Evolutionary conservation across 2,888 invertebrate species (phyloP).

Genomic region (Anorthoa munda): DNA sequence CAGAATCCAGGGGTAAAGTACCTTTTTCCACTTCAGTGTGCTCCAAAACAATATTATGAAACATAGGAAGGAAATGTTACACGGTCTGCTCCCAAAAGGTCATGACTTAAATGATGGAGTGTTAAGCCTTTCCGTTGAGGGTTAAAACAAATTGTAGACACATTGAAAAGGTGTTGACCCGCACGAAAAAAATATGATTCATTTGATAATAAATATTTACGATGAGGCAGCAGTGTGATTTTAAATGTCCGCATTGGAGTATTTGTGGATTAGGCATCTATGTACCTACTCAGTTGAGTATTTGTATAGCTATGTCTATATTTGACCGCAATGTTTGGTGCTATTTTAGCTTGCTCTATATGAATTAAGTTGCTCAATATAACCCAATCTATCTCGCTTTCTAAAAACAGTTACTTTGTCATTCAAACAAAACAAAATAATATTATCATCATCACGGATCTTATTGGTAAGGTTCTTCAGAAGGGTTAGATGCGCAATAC

Average conservation of each 20-base stretch:
- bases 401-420: not conserved
- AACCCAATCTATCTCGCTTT: not conserved
- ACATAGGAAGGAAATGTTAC: conserved; percentile 34
- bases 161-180: conserved; percentile 45
- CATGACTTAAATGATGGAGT: conserved; percentile 48
- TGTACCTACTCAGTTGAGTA: not conserved
- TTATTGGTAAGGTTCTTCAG: no score
- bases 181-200: conserved; percentile 48
- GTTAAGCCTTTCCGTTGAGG: conserved; percentile 42
- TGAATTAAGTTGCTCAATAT: not conserved
- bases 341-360: not conserved
- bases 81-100: conserved; percentile 37
- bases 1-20: conserved; percentile 2
- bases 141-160: conserved; percentile 40
- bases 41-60: conserved; percentile 1
- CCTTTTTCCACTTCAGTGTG: conserved; percentile 6
- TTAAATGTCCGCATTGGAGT: not conserved
- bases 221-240: conserved; percentile 21
- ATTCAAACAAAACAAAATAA: not conserved
- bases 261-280: not conserved
- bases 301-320: not conserved
- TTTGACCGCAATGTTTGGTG: conserved; percentile 7
- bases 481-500: no score
- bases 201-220: conserved; percentile 41
- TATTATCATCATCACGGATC: no score